Evolutionary conservation across 1,140 invertebrate genomes (phyloP).

Genomic region (Apis dorsata): DNA sequence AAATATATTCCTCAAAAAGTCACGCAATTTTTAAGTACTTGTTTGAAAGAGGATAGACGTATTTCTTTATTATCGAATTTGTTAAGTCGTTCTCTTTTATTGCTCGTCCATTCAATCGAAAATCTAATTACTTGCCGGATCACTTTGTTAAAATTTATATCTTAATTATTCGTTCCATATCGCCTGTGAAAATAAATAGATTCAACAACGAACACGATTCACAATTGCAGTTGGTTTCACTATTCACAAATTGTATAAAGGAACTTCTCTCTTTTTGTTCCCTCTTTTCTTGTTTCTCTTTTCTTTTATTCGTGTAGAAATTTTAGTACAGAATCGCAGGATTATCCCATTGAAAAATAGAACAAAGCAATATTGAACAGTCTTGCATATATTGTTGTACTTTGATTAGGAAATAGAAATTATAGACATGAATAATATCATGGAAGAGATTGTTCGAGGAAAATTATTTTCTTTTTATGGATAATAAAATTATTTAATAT

Average conservation of each 20-base stretch:
- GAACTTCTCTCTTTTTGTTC: not conserved
- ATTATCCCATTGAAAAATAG: slow-evolving; percentile 7
- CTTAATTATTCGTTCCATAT: slow-evolving; percentile 48
- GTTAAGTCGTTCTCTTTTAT: not conserved
- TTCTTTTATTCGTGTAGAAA: slow-evolving; percentile 36
- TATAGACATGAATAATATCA: slow-evolving; percentile 14
- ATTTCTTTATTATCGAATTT: slow-evolving; percentile 6
- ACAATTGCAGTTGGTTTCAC: slow-evolving; percentile 29
- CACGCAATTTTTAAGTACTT: not conserved
- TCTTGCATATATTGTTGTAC: slow-evolving; percentile 1
- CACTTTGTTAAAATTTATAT: slow-evolving; percentile 43
- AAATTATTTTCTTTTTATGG: too few species aligned
- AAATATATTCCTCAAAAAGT: not conserved
- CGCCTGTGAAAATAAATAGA: slow-evolving; percentile 48
- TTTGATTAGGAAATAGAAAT: slow-evolving; percentile 37
- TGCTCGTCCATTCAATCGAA: slow-evolving; percentile 15
- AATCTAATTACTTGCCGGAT: slow-evolving; percentile 22
- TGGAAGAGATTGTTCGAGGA: not conserved
- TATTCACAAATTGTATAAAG: slow-evolving; percentile 41
- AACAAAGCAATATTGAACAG: slow-evolving; percentile 25
- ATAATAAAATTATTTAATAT: not conserved
- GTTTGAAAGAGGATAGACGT: not conserved
- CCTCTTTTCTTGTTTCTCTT: not conserved
- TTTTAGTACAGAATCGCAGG: slow-evolving; percentile 6
- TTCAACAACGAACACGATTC: slow-evolving; percentile 22